These are phyloP conservation scores for Carpatolechia fugitivella DNA, from an alignment of 2,888 invertebrate genomes.

Conservation along the genomic window DNA sequence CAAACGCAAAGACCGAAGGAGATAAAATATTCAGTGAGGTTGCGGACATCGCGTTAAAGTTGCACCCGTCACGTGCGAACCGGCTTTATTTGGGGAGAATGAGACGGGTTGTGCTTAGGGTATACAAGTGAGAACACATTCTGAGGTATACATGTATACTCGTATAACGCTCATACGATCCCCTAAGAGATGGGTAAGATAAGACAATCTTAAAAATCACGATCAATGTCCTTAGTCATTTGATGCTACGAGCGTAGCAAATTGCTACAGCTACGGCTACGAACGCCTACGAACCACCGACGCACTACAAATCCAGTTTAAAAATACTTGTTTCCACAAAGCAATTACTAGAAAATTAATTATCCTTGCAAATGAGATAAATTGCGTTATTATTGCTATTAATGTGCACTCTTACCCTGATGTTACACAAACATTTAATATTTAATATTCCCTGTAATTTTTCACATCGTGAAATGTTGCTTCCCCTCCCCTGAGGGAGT, in stretches of 20 bases:
- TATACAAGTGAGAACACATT: background rate
- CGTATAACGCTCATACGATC: too few species aligned
- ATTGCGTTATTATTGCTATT: conserved; percentile 5
- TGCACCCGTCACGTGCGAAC: conserved; percentile 45
- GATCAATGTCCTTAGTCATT: background rate
- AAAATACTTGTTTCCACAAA: background rate
- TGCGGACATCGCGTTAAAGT: conserved; percentile 30
- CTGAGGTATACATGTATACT: too few species aligned
- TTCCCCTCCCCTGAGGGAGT: conserved; percentile 42
- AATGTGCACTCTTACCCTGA: background rate
- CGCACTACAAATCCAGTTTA: too few species aligned
- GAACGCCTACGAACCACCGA: too few species aligned
- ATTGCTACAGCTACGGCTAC: too few species aligned
- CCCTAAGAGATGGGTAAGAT: too few species aligned
- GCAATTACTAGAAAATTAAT: background rate
- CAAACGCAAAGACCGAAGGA: conserved; percentile 7
- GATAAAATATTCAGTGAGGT: conserved; percentile 28
- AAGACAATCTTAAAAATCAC: background rate
- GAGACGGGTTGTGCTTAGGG: background rate
- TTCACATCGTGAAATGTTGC: conserved; percentile 48
- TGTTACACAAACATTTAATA: conserved; percentile 26
- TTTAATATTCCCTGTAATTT: conserved; percentile 52
- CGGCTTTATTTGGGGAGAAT: conserved; percentile 41
- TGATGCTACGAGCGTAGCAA: background rate
- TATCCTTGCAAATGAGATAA: background rate